These are phyloP conservation scores for Pelosia muscerda DNA, from an alignment of 2,888 invertebrate species.

Conservation along the genomic window DNA sequence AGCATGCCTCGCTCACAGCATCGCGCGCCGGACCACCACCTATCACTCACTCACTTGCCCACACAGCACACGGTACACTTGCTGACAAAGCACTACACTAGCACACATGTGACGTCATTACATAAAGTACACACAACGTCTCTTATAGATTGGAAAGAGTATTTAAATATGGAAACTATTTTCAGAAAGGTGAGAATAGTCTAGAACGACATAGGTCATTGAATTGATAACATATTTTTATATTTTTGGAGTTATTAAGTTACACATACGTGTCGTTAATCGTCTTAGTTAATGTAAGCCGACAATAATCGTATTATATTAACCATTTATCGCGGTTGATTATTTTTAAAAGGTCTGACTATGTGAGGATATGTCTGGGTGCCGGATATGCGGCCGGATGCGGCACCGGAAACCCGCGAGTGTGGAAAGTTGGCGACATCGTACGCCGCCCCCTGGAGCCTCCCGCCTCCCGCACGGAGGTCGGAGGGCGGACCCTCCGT, in stretches of 20 bases:
- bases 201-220: no score
- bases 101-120: neutral
- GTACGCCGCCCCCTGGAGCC: conserved; percentile 36
- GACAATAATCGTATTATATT: neutral
- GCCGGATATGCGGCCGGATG: conserved; percentile 78
- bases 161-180: no score
- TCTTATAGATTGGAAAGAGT: no score
- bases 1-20: conserved; percentile 61
- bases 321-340: neutral
- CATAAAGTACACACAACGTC: neutral
- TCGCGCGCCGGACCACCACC: neutral
- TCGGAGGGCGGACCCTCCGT: conserved; percentile 39
- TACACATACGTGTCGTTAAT: neutral
- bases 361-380: conserved; percentile 15
- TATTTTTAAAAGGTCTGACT: neutral
- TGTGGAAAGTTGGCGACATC: conserved; percentile 54
- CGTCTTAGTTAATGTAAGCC: no score
- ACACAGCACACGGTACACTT: conserved; percentile 11
- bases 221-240: neutral
- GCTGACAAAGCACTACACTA: neutral
- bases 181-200: no score
- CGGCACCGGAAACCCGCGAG: conserved; percentile 76
- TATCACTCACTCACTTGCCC: conserved; percentile 7
- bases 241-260: conserved; percentile 1
- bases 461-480: conserved; percentile 34